Base-by-base conservation (phyloP, 1,140 invertebrate genomes). In the Drosophila lacertosa region DNA sequence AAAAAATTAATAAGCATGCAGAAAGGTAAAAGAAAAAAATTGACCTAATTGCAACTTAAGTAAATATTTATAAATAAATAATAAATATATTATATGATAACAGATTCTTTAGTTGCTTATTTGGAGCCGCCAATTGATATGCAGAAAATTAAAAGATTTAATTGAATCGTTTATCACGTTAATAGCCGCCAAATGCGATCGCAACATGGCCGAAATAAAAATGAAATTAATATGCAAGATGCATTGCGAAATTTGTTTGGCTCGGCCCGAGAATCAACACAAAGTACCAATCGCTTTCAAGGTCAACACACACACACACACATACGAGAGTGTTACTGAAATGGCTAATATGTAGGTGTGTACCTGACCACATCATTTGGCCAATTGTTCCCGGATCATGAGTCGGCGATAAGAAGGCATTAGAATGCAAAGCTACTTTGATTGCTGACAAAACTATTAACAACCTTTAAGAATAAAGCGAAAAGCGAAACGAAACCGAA, bases 191-290 rank as follows among this genome's bases (percentile, higher is more conserved):
- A 55, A 84, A 79, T 65, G 68, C 39, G 45, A 16, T 58, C 20
- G 20, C 22, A 16, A 11, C 5, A 39, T 22, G n/a, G 47, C 37
- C 13, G 0, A 16, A 16, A 45, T 45, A 70, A 35, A 55, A 76
- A 71, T 75, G 39, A 22, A 86, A 81, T 86, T 86, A 74, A 70
- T 70, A 86, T 86, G 82, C 81, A 67, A 74, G 80, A 18, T 76
- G 65, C 69, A 74, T 86, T 40, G 18, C 47, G 33, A 44, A 79
- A 64, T 70, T 58, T 64, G 71, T 59, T 48, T 67, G 59, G 51
- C 71, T 47, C n/a, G n/a, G 29, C 48, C 20, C 26, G 10, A 51
- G 22, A 40, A 70, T 35, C 68, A 58, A 72, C 45, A 51, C 55
- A 57, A 33, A 51, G 51, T 57, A 39, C 55, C 45, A 74, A 74